Conservation (phyloP, 2,797 vertebrate species). For the Australoheros facetus region DNA sequence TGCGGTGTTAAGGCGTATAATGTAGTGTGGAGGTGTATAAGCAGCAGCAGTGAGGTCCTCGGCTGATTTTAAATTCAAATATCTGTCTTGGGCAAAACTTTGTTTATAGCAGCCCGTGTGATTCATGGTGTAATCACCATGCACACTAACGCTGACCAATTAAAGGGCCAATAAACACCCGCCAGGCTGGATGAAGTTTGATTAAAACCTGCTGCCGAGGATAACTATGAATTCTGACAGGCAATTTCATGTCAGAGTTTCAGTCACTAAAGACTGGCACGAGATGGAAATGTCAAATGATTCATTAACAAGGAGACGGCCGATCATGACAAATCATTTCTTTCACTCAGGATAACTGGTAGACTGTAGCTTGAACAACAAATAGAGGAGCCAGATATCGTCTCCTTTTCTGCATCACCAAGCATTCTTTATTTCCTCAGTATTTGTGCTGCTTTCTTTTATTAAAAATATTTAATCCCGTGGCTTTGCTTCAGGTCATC, state of each 20-base stretch:
- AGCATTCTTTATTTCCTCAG: neutral
- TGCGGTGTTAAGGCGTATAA: neutral
- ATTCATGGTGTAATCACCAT: neutral
- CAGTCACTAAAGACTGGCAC: neutral
- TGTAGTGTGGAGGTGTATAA: neutral
- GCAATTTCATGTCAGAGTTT: neutral
- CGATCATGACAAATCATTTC: neutral
- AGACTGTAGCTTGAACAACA: neutral
- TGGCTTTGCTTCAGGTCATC: neutral
- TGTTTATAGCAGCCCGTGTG: neutral
- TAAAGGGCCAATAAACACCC: slow-evolving; percentile 4
- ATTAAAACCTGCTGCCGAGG: neutral
- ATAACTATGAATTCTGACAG: neutral
- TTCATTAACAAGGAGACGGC: neutral
- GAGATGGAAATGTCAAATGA: neutral
- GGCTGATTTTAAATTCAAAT: neutral
- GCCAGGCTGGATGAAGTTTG: neutral
- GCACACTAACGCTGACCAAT: neutral
- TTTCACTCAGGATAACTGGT: neutral
- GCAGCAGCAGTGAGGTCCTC: neutral
- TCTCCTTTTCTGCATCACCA: neutral
- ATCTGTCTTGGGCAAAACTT: neutral
- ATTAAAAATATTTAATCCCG: neutral
- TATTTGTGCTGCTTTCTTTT: neutral
- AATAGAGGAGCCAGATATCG: neutral